These are phyloP conservation scores for Sebastiscus tertius DNA, from an alignment of 2,797 vertebrate genomes.

Conservation along the genomic window DNA sequence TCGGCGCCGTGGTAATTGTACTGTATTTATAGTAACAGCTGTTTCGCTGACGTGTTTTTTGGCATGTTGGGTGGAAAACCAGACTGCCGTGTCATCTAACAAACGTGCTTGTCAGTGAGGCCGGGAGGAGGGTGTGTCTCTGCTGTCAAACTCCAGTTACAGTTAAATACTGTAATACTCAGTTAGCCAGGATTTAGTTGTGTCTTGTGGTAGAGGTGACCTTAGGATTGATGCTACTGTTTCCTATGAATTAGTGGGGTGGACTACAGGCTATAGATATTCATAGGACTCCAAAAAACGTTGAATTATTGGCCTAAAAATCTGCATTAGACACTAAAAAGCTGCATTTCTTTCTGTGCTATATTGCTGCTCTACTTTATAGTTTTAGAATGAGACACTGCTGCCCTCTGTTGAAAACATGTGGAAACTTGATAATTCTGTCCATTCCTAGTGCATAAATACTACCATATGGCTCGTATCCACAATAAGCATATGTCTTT, in stretches of 20 bases:
- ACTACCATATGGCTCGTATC: not conserved
- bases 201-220: not conserved
- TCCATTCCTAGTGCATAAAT: not conserved
- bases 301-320: not conserved
- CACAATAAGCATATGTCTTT: not conserved
- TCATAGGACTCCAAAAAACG: not conserved
- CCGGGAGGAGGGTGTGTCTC: not conserved
- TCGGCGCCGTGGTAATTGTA: not conserved
- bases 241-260: not conserved
- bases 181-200: not conserved
- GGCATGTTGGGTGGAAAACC: not conserved
- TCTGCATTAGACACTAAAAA: not conserved
- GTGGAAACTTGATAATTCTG: fast-evolving
- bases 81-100: not conserved
- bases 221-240: not conserved
- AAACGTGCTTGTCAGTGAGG: not conserved
- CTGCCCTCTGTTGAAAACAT: constrained; percentile 71
- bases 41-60: not conserved
- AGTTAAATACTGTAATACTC: not conserved
- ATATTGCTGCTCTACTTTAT: not conserved
- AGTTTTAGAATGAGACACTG: constrained; percentile 6
- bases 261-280: not conserved
- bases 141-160: not conserved
- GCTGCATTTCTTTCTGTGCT: not conserved
- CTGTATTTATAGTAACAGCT: constrained; percentile 39